These are phyloP conservation scores for Drosophila azteca DNA, from an alignment of 1,140 invertebrate genomes.

Conservation along the genomic window DNA sequence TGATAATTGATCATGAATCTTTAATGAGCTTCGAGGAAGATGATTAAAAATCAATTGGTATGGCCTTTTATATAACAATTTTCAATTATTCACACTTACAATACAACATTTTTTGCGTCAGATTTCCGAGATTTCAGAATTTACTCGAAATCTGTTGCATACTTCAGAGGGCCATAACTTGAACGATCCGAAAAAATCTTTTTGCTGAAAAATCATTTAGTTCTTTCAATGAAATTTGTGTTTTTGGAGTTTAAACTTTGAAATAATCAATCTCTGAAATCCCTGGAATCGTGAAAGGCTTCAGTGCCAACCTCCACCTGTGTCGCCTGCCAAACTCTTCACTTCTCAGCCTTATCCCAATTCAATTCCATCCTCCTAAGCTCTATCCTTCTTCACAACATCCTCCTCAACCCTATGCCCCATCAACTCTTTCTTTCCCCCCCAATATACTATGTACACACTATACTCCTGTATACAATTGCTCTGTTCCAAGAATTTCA, in stretches of 20 bases:
- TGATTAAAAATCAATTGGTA: background rate
- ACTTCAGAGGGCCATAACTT: slow-evolving; percentile 30
- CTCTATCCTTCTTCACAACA: slow-evolving; percentile 4
- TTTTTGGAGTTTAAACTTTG: too few species aligned
- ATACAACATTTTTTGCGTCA: background rate
- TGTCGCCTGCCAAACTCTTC: background rate
- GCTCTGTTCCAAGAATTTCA: slow-evolving; percentile 51
- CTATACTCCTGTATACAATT: slow-evolving; percentile 11
- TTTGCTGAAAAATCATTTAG: too few species aligned
- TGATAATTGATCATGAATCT: slow-evolving; percentile 47
- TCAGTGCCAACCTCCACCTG: background rate
- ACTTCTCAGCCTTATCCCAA: background rate
- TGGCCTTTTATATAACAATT: background rate
- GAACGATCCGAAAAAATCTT: too few species aligned
- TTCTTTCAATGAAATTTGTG: too few species aligned
- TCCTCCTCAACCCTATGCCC: too few species aligned
- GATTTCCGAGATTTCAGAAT: background rate
- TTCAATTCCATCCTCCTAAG: too few species aligned
- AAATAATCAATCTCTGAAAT: too few species aligned
- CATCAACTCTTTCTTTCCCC: too few species aligned
- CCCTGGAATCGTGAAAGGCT: background rate
- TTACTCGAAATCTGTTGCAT: slow-evolving; percentile 32
- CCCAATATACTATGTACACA: too few species aligned
- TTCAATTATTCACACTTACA: background rate
- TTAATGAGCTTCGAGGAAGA: slow-evolving; percentile 34